A percentile compares a stretch with the other conserved stretches of the same genome.
These are phyloP conservation scores for Heteromurus nitidus DNA, from an alignment of 2,888 invertebrate genomes.

Conservation along the genomic window DNA sequence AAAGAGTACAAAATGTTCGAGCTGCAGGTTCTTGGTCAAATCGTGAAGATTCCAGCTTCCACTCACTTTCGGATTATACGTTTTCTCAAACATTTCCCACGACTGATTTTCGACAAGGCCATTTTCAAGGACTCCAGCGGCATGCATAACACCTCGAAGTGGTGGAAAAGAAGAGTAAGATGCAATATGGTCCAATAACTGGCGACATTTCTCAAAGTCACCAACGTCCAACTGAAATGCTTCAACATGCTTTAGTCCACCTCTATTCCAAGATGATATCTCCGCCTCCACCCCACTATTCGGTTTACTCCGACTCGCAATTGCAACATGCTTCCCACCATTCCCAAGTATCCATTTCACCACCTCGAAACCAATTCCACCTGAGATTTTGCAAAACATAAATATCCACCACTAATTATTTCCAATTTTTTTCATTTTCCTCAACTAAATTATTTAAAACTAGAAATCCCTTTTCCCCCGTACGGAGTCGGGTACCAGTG, in stretches of 20 bases:
- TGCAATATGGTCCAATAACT: conserved; percentile 15
- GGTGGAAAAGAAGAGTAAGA: conserved; percentile 44
- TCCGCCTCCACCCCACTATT: conserved; percentile 36
- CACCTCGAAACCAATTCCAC: conserved; percentile 68
- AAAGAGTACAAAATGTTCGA: conserved; percentile 61
- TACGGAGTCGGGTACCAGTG: no score
- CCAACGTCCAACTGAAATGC: conserved; percentile 42
- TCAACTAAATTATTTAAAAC: no score
- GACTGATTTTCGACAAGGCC: conserved; percentile 58
- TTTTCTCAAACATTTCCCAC: conserved; percentile 61
- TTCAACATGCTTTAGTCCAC: conserved; percentile 20
- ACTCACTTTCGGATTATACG: conserved; percentile 48
- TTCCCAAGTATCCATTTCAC: conserved; percentile 60
- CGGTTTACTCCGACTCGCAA: conserved; percentile 55
- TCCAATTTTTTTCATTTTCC: no score
- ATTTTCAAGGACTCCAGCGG: conserved; percentile 47
- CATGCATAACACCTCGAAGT: conserved; percentile 64
- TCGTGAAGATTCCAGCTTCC: conserved; percentile 64
- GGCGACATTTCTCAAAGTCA: conserved; percentile 17
- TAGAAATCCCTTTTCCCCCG: no score
- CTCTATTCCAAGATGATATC: conserved; percentile 20
- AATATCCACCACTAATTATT: no score
- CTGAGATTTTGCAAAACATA: no score
- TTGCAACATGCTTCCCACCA: conserved; percentile 57
- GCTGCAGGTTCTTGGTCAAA: conserved; percentile 33